phyloP scores from a whole-genome alignment of 2,113 vertebrate species.

The Strix aluco region DNA sequence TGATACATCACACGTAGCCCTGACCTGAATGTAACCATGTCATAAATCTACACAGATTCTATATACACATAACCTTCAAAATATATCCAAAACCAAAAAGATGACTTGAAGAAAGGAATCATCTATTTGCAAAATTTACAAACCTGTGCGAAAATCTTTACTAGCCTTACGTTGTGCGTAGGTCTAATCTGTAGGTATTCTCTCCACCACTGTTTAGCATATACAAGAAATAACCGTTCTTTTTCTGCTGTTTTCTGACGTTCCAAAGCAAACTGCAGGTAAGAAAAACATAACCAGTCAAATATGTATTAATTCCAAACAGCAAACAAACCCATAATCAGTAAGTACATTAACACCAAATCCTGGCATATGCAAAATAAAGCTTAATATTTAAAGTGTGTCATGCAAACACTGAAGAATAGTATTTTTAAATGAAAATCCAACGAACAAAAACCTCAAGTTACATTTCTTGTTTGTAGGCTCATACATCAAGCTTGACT shows the following conservation, averaged over 20 bases:
- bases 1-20: not conserved
- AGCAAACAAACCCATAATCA: accelerated
- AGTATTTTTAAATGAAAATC: not conserved
- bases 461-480: not conserved
- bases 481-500: not conserved
- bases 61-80: not conserved
- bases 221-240: constrained; percentile 92
- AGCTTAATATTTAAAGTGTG: not conserved
- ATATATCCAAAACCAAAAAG: not conserved
- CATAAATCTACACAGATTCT: not conserved
- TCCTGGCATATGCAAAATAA: not conserved
- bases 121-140: not conserved
- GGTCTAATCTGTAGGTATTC: constrained; percentile 95
- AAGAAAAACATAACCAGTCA: not conserved
- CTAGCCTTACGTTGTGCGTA: constrained; percentile 88
- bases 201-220: constrained; percentile 99
- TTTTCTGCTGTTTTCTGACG: constrained; percentile 91
- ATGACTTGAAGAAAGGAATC: not conserved
- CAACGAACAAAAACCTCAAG: not conserved
- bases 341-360: not conserved
- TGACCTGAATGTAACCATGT: not conserved
- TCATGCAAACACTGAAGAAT: not conserved
- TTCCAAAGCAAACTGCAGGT: constrained; percentile 88
- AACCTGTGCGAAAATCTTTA: constrained; percentile 99
- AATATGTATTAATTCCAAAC: not conserved